A percentile compares a stretch with the other conserved stretches of the same genome.
phyloP scores from a whole-genome alignment of 2,888 invertebrate species.

The Drosophila sordidula region DNA sequence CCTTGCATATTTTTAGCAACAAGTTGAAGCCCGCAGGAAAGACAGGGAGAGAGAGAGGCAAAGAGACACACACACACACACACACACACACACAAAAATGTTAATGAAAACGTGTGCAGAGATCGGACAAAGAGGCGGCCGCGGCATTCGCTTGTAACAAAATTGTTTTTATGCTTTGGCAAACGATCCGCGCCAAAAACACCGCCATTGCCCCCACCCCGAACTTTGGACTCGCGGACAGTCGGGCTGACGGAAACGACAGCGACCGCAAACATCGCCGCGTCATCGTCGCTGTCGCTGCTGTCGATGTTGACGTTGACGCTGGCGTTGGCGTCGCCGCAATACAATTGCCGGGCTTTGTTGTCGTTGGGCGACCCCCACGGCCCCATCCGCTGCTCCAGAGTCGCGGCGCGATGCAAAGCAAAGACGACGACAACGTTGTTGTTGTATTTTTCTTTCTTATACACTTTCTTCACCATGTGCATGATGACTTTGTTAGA shows the following conservation, averaged over 20 bases:
- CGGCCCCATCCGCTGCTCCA: conserved; percentile 22
- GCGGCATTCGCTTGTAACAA: conserved; percentile 70
- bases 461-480: conserved; percentile 30
- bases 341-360: conserved; percentile 74
- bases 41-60: neutral
- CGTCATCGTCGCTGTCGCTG: conserved; percentile 45
- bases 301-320: conserved; percentile 38
- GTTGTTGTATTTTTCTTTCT: conserved; percentile 10
- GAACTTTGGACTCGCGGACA: too few species aligned
- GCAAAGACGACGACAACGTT: conserved; percentile 17
- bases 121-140: conserved; percentile 53
- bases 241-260: too few species aligned
- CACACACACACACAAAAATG: conserved; percentile 34
- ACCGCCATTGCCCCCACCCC: conserved; percentile 21
- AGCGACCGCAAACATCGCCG: conserved; percentile 58
- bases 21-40: conserved; percentile 61
- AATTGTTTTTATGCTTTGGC: conserved; percentile 60
- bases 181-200: conserved; percentile 62
- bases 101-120: conserved; percentile 64
- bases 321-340: conserved; percentile 48
- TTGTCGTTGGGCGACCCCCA: conserved; percentile 63
- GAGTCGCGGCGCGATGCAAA: conserved; percentile 10
- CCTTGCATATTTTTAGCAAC: conserved; percentile 79
- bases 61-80: neutral
- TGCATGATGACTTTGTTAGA: conserved; percentile 9